Evolutionary conservation across 2,888 invertebrate species (phyloP).

Genomic region (Lithophane ornitopus): DNA sequence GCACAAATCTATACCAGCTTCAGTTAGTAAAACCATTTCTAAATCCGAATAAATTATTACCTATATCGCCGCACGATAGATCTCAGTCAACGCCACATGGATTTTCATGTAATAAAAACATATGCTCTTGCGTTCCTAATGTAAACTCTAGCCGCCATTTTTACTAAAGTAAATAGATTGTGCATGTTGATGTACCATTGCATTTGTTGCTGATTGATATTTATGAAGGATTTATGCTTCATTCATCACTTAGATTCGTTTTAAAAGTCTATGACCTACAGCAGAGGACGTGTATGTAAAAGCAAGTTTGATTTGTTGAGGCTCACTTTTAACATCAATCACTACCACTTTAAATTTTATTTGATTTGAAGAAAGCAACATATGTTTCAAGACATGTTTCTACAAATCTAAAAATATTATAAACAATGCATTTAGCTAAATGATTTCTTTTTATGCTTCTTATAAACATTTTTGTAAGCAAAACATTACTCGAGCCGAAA

Average conservation of each 20-base stretch:
- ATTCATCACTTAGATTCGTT: slow-evolving; percentile 24
- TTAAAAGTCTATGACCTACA: slow-evolving; percentile 44
- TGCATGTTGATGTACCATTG: slow-evolving; percentile 43
- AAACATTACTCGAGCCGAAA: slow-evolving; percentile 11
- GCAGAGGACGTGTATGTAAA: slow-evolving; percentile 23
- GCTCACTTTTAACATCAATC: slow-evolving; percentile 51
- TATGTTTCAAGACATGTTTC: slow-evolving; percentile 37
- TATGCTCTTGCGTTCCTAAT: slow-evolving; percentile 31
- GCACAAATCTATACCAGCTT: slow-evolving; percentile 42
- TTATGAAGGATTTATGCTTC: slow-evolving; percentile 31
- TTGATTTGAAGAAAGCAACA: slow-evolving; percentile 45
- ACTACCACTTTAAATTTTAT: slow-evolving; percentile 41
- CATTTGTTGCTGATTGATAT: slow-evolving; percentile 40
- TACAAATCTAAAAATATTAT: slow-evolving; percentile 26
- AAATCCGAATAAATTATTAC: slow-evolving; percentile 55
- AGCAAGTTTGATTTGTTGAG: slow-evolving; percentile 42
- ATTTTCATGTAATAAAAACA: slow-evolving; percentile 46
- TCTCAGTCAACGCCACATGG: slow-evolving; percentile 48
- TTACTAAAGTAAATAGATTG: slow-evolving; percentile 45
- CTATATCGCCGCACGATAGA: slow-evolving; percentile 37
- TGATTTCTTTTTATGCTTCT: slow-evolving; percentile 1
- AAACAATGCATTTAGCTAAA: slow-evolving; percentile 43
- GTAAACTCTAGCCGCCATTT: slow-evolving; percentile 48
- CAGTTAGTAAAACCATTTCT: slow-evolving; percentile 43
- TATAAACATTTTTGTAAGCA: slow-evolving; percentile 13